Evolutionary conservation across 92 coral and sea anemone genomes (phyloP), one percentile per base, ranked within the genome.

Genomic region (Epizoanthus rinbou): DNA sequence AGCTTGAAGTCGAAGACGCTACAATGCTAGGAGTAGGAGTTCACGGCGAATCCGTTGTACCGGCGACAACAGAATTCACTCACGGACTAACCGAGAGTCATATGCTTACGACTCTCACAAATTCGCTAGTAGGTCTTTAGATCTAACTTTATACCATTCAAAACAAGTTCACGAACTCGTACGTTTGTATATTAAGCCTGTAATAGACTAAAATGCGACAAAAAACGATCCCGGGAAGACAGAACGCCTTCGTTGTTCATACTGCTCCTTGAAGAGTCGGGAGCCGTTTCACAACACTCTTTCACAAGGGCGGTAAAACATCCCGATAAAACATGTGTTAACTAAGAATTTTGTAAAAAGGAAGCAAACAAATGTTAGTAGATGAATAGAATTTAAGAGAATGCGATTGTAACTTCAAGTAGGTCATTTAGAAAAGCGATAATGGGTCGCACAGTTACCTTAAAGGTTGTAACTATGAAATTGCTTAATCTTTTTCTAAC

Each of bases 71-170:
- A 18, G 99, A 97, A 66, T 92, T 92, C 67, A 90, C 88, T 66
- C 99, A 94, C 41, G 98, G 99, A 86, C 88, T 97, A 62, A 95
- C 93, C 19, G 99, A 97, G 83, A 85, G 89, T 22, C 98, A 97
- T 79, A 97, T 97, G 99, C 87, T 97, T 35, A 97, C 94, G 72
- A 94, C 99, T 17, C 88, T 97, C 33, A 97, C 99, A 54, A 92
- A 95, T 76, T 86, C 98, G 75, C 89, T 97, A 82, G 99, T 97
- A 85, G 99, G 99, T 88, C 94, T 97, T 80, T 97, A 89, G 84
- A 87, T 79, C 43, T 52, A 79, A 63, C 66, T 78, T 78, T 84
- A 72, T 80, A 83, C 64, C 50, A 80, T 86, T 57, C 31, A 19
- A 64, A 80, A 57, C 75, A 62, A 63, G 70, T 78, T 78, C 71